Base-by-base conservation (phyloP, 2,113 vertebrate species). In the Apteryx owenii region DNA sequence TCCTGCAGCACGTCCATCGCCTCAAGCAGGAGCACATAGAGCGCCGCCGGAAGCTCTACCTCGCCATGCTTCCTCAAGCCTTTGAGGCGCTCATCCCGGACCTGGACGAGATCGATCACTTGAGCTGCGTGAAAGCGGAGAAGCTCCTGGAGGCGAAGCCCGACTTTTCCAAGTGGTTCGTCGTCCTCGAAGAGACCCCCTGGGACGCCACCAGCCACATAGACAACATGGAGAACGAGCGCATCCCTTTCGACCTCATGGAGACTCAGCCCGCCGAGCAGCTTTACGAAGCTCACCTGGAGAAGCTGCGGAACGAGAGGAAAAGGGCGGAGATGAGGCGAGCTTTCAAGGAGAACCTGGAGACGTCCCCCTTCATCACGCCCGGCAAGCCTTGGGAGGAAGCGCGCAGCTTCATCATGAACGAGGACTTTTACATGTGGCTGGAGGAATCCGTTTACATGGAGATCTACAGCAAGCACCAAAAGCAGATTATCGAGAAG, bases 331-430 rank as follows among this genome's bases (percentile, higher is more conserved):
- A 99, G 90, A 99, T 99, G 98, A 95, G 98, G 42, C 96, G 98
- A 89, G 98, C 99, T 0, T 99, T 99, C 95, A 99, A 99, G 58
- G 99, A 99, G 58, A 99, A 98, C 94, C 97, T 99, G 94, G 98
- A 98, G 89, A 98, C 97, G 0, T 99, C 99, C 3, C 99, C 98
- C 10, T 99, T 99, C 95, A 98, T 99, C 88, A 99, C 99, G 5
- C 99, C 99, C 0, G 99, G 99, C 2, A 99, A 99, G 64, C 99
- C 99, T 3, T 99, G 99, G 99, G 99, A 99, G 79, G 99, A 99
- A 65, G 99, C 99, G 0, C 98, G 99, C 2, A 99, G 99, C 95
- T 99, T 99, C 97, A 99, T 99, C 54, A 99, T 99, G 99, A 99
- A 99, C 33, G 99, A 99, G 82, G 99, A 99, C 19, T 99, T 99